Evolutionary conservation across 92 coral and sea anemone genomes (phyloP).

Genomic region (Epizoanthus stellaris): DNA sequence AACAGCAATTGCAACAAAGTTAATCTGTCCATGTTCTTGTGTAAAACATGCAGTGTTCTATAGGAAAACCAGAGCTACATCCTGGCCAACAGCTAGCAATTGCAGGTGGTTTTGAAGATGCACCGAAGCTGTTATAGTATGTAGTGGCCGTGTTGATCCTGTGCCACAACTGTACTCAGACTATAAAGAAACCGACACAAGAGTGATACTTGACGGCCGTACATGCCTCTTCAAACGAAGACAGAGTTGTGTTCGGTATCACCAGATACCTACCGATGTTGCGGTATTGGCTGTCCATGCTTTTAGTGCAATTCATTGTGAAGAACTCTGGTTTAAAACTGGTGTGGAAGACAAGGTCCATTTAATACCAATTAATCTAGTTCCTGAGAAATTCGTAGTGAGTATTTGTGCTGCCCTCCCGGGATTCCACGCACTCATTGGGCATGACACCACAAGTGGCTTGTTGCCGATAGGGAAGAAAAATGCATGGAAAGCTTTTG

Average conservation of each 20-base stretch:
- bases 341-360: neutral
- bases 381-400: neutral
- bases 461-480: no score
- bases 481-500: neutral
- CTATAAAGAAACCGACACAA: slow-evolving; percentile 53
- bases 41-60: slow-evolving; percentile 51
- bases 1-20: slow-evolving; percentile 54
- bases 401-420: no score
- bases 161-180: neutral
- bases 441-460: no score
- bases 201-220: neutral
- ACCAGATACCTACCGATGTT: slow-evolving; percentile 62
- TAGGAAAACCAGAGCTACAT: slow-evolving; percentile 42
- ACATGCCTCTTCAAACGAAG: slow-evolving; percentile 44
- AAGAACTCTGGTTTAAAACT: neutral
- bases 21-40: slow-evolving; percentile 52
- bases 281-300: slow-evolving; percentile 51
- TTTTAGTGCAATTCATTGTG: slow-evolving; percentile 35
- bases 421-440: no score
- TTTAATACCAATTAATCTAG: slow-evolving; percentile 55
- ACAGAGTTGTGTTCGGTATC: slow-evolving; percentile 63
- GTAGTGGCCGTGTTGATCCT: neutral
- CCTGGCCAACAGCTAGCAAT: slow-evolving; percentile 68
- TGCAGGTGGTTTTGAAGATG: slow-evolving; percentile 75
- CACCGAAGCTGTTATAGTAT: slow-evolving; percentile 56